Conservation (phyloP, 2,797 vertebrate species). For the Steatocranus sp. region DNA sequence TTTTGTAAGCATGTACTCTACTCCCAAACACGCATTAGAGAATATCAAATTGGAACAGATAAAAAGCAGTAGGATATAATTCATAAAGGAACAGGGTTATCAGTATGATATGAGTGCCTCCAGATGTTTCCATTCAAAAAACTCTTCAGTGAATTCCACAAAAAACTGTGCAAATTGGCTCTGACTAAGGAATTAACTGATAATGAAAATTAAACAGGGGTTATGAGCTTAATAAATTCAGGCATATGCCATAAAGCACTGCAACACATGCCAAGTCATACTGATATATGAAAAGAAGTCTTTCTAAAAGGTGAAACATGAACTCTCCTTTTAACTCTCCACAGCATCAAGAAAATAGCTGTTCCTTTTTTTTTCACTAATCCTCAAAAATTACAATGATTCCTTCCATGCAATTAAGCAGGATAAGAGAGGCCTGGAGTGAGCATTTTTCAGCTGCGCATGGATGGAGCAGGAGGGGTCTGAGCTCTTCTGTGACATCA, state of each 20-base stretch:
- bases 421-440: conserved; percentile 63
- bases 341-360: conserved; percentile 31
- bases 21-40: neutral
- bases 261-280: conserved; percentile 16
- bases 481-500: conserved; percentile 74
- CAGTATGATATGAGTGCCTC: conserved; percentile 31
- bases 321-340: conserved; percentile 17
- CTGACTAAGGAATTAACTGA: conserved; percentile 26
- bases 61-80: conserved; percentile 37
- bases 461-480: conserved; percentile 61
- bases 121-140: conserved; percentile 61
- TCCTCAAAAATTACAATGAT: conserved; percentile 72
- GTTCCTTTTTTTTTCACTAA: conserved; percentile 51
- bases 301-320: conserved; percentile 26
- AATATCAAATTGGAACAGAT: conserved; percentile 26
- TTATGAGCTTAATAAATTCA: conserved; percentile 15
- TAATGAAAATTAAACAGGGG: conserved; percentile 16
- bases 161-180: conserved; percentile 23
- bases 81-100: conserved; percentile 26
- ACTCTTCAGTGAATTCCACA: conserved; percentile 31
- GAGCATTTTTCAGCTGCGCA: conserved; percentile 60
- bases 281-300: neutral
- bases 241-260: conserved; percentile 11
- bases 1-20: neutral
- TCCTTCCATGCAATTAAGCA: conserved; percentile 73